Conservation (phyloP, 2,113 vertebrate species). For the Bubo scandiacus region DNA sequence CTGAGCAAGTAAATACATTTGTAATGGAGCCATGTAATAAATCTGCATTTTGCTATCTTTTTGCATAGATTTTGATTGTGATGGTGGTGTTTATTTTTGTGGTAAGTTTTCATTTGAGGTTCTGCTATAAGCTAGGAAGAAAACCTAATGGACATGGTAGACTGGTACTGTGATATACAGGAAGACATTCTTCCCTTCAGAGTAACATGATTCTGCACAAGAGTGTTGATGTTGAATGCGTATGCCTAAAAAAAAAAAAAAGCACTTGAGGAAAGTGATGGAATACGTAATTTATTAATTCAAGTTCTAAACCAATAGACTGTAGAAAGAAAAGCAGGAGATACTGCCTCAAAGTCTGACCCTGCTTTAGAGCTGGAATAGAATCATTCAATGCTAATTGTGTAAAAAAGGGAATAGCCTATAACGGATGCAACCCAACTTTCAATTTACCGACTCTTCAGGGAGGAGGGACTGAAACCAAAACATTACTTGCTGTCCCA, state of each 20-base stretch:
- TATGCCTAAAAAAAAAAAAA: background rate
- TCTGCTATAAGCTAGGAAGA: background rate
- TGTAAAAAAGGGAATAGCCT: background rate
- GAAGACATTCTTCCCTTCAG: background rate
- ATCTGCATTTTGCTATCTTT: background rate
- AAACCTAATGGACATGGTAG: background rate
- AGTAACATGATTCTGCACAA: background rate
- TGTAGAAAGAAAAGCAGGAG: background rate
- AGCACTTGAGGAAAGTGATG: background rate
- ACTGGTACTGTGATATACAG: background rate
- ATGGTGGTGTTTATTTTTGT: background rate
- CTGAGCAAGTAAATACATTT: background rate
- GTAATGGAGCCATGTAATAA: slow-evolving; percentile 14
- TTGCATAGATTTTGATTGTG: background rate
- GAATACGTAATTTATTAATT: background rate
- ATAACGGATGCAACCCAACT: fast-evolving
- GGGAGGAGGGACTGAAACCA: background rate
- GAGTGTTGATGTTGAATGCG: background rate
- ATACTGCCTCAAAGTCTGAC: no score
- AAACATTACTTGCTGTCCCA: background rate
- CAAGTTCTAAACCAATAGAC: background rate
- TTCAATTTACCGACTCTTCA: fast-evolving
- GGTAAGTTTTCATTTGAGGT: background rate
- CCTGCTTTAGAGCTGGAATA: background rate
- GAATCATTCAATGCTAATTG: background rate